Conservation (phyloP, 92 coral and sea anemone species). For the Parazoanthus swiftii region DNA sequence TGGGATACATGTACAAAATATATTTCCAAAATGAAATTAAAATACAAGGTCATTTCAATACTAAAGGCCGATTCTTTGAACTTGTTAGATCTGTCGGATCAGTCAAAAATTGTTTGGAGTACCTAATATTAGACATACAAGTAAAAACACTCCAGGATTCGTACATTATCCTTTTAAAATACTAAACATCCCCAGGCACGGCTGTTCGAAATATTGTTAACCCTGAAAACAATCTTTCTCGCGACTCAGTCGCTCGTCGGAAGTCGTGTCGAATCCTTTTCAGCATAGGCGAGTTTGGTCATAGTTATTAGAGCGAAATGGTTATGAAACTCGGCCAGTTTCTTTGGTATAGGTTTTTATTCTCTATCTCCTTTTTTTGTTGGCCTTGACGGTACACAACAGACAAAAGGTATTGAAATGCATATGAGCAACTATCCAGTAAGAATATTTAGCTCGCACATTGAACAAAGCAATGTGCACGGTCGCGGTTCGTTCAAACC, state of each 20-base stretch:
- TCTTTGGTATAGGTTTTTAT: no score
- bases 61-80: not conserved
- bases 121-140: not conserved
- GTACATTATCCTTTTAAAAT: no score
- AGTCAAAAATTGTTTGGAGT: not conserved
- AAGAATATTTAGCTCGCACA: no score
- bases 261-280: not conserved
- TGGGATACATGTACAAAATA: not conserved
- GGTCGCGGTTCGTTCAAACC: no score
- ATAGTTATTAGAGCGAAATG: no score
- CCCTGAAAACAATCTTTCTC: not conserved
- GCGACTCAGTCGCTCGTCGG: not conserved
- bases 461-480: no score
- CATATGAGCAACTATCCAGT: no score
- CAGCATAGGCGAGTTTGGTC: no score
- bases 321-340: no score
- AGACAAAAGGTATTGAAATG: no score
- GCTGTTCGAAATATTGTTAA: not conserved
- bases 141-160: not conserved
- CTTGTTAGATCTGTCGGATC: not conserved
- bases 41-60: not conserved
- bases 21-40: not conserved
- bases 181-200: not conserved
- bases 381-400: no score
- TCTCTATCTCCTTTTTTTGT: no score